A percentile compares a stretch with the other conserved stretches of the same genome.
Conservation (phyloP, 2,888 invertebrate species). For the Hydriomena furcata region DNA sequence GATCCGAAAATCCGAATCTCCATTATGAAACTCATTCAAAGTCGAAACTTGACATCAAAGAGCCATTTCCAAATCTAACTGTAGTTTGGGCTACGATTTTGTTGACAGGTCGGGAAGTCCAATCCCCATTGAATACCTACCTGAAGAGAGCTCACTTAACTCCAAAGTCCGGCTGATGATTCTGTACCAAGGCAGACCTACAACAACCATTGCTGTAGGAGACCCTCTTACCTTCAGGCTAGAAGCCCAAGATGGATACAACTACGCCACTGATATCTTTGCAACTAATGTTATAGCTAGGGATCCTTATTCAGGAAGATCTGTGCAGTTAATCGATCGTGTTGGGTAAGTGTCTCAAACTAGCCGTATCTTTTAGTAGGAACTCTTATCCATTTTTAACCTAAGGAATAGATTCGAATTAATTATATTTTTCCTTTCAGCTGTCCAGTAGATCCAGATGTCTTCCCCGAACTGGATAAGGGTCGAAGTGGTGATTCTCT, state of each 20-base stretch:
- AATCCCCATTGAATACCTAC: slow-evolving; percentile 95
- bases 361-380: too few species aligned
- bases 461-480: slow-evolving; percentile 95
- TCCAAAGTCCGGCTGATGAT: slow-evolving; percentile 94
- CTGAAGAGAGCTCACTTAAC: slow-evolving; percentile 95
- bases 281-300: slow-evolving; percentile 96
- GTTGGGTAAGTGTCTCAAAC: slow-evolving; percentile 87
- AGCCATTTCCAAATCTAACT: slow-evolving; percentile 64
- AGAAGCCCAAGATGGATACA: slow-evolving; percentile 95
- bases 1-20: neutral
- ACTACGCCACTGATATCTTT: slow-evolving; percentile 94
- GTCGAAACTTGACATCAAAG: slow-evolving; percentile 46
- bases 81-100: slow-evolving; percentile 75
- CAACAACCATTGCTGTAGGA: slow-evolving; percentile 96
- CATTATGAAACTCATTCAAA: slow-evolving; percentile 63
- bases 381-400: too few species aligned
- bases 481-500: slow-evolving; percentile 93
- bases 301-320: slow-evolving; percentile 95
- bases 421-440: slow-evolving; percentile 65
- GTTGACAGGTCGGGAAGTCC: slow-evolving; percentile 93
- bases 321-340: slow-evolving; percentile 94
- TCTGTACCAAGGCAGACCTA: slow-evolving; percentile 94
- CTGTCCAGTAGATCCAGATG: slow-evolving; percentile 95
- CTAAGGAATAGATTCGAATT: too few species aligned
- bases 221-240: slow-evolving; percentile 95